Evolutionary conservation across 2,888 invertebrate genomes (phyloP).

Genomic region (Ditula angustiorana): DNA sequence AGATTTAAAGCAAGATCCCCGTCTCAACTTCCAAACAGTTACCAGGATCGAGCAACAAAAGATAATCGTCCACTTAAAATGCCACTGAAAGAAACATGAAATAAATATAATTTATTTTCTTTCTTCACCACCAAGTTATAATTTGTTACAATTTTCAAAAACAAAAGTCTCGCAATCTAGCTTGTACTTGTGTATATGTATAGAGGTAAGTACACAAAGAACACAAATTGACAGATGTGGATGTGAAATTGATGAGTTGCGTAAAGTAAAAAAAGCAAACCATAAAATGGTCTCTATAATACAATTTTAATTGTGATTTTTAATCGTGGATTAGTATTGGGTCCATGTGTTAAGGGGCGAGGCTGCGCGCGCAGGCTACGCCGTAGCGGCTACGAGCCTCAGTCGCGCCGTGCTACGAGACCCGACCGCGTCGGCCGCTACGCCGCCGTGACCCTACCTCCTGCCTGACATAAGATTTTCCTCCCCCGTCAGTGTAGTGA

Average conservation of each 20-base stretch:
- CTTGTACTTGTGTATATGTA: no score
- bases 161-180: no score
- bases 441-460: slow-evolving; percentile 64
- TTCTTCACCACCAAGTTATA: no score
- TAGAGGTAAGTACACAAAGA: no score
- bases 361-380: slow-evolving; percentile 80
- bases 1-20: no score
- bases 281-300: neutral
- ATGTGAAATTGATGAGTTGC: neutral
- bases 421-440: slow-evolving; percentile 65
- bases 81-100: no score
- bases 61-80: no score
- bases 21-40: no score
- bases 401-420: slow-evolving; percentile 76
- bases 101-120: no score
- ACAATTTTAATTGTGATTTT: slow-evolving; percentile 32
- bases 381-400: slow-evolving; percentile 70
- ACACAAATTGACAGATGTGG: neutral
- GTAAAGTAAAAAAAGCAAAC: neutral
- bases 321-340: slow-evolving; percentile 77
- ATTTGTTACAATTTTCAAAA: no score
- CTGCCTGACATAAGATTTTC: slow-evolving; percentile 39
- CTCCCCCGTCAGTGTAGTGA: slow-evolving; percentile 36
- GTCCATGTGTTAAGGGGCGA: slow-evolving; percentile 77
- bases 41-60: no score